Percentiles rank a stretch among this genome's conserved stretches.
phyloP scores from a whole-genome alignment of 2,113 vertebrate species.

The Corvus moneduloides region DNA sequence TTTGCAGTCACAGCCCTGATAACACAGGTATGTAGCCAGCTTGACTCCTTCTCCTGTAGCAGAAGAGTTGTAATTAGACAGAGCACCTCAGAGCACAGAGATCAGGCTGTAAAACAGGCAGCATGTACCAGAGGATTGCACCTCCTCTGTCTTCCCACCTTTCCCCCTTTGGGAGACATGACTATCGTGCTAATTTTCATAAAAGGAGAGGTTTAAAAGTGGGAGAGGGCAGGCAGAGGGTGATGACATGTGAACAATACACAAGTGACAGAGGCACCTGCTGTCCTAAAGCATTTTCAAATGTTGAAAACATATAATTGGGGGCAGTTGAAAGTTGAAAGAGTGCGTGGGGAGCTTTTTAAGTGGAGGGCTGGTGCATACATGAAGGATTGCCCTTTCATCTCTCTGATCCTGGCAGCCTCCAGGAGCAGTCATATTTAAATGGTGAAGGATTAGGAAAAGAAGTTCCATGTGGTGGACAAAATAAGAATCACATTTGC shows the following conservation, averaged over 20 bases:
- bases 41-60: neutral
- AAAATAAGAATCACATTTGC: conserved; percentile 15
- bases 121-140: neutral
- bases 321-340: neutral
- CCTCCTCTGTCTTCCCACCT: neutral
- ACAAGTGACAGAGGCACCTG: neutral
- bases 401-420: neutral
- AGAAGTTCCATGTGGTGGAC: neutral
- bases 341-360: neutral
- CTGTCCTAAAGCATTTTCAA: neutral
- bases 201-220: neutral
- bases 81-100: neutral
- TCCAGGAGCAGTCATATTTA: neutral
- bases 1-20: neutral
- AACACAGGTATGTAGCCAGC: neutral
- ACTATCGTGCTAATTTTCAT: neutral
- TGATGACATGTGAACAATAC: neutral
- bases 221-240: neutral
- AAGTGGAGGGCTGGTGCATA: neutral
- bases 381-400: neutral
- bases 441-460: conserved; percentile 29
- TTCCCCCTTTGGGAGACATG: neutral
- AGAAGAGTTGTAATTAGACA: neutral
- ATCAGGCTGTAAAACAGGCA: neutral
- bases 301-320: neutral